phyloP scores from a whole-genome alignment of 1,140 invertebrate species.

The Tetranychus cinnabarinus region DNA sequence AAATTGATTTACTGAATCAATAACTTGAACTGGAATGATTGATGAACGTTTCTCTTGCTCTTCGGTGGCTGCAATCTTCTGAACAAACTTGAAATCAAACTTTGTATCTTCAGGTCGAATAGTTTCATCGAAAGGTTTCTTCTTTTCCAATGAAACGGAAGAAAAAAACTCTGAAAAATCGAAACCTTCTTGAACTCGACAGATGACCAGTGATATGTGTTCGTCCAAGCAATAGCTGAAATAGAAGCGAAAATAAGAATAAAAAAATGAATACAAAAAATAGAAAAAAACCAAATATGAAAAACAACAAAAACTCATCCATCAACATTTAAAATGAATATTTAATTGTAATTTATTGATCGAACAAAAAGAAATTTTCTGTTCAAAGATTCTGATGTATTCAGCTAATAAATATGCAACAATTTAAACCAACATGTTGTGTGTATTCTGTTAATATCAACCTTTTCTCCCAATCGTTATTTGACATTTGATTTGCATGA shows the following conservation, averaged over 20 bases:
- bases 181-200: constrained; percentile 26
- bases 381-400: too few relatives aligned
- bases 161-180: constrained; percentile 13
- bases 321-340: too few relatives aligned
- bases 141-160: not conserved
- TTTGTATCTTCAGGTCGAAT: not conserved
- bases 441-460: too few relatives aligned
- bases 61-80: not conserved
- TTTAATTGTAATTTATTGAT: too few relatives aligned
- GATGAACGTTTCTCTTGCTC: not conserved
- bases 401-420: too few relatives aligned
- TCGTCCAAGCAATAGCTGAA: constrained; percentile 30
- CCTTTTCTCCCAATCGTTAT: too few relatives aligned
- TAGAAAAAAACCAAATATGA: not conserved
- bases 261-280: not conserved
- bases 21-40: not conserved
- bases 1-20: constrained; percentile 11
- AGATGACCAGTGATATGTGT: constrained; percentile 28
- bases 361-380: too few relatives aligned
- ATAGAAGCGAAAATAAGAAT: not conserved
- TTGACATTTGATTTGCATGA: too few relatives aligned
- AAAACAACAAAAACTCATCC: too few relatives aligned
- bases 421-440: too few relatives aligned
- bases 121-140: not conserved
- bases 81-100: not conserved